Conservation (phyloP, 2,113 vertebrate species). For the Sarotherodon lohbergeri region DNA sequence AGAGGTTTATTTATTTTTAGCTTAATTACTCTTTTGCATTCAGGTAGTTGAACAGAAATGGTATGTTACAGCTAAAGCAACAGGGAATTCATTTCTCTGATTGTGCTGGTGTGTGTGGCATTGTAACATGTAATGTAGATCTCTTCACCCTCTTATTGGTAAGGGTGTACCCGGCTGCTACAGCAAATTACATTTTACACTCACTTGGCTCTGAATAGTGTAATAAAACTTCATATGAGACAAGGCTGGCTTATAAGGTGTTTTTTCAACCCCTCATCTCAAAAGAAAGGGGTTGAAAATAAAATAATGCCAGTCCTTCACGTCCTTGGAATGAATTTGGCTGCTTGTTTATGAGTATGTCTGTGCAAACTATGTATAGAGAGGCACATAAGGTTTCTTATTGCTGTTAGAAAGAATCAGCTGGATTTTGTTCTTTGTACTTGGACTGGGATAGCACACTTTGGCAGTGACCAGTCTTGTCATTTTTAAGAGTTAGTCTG, state of each 20-base stretch:
- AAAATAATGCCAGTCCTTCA: not conserved
- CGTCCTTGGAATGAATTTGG: constrained; percentile 25
- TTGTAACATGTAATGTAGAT: not conserved
- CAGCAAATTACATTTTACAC: not conserved
- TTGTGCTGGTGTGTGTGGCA: constrained; percentile 22
- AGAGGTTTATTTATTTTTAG: not conserved
- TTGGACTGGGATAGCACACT: no score
- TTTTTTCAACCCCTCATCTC: not conserved
- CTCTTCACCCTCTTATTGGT: not conserved
- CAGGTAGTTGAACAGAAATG: not conserved
- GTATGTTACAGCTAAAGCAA: not conserved
- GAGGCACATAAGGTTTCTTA: no score
- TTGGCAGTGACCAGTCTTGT: no score
- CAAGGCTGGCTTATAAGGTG: not conserved
- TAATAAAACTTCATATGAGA: not conserved
- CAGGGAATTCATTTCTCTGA: not conserved
- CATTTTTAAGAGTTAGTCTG: no score
- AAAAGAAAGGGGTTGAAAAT: not conserved
- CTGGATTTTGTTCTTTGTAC: no score
- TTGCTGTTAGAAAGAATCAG: no score
- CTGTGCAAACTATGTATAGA: constrained; percentile 24
- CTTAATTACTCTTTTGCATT: not conserved
- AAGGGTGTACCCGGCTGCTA: not conserved
- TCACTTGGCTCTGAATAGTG: not conserved
- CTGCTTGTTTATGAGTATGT: not conserved